Evolutionary conservation across 2,797 vertebrate genomes (phyloP).

Genomic region (Falco columbarius): DNA sequence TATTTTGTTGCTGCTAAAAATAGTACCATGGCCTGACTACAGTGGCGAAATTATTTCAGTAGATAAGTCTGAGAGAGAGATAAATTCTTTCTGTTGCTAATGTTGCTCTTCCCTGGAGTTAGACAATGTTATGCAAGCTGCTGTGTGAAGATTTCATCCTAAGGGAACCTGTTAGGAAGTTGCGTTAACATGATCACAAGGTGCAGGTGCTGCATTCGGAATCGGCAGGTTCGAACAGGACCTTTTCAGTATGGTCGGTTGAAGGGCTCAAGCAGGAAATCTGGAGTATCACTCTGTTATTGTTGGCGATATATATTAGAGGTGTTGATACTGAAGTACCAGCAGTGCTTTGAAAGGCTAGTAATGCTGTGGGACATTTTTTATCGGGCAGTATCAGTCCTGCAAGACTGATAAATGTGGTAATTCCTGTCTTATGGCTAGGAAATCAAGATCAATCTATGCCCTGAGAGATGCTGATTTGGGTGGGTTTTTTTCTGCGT

Average conservation of each 20-base stretch:
- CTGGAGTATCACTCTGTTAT: background rate
- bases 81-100: background rate
- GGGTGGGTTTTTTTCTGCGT: rapidly evolving
- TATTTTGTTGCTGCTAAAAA: background rate
- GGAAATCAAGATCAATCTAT: background rate
- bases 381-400: background rate
- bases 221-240: background rate
- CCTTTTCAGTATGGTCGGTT: background rate
- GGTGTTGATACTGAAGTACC: too few relatives aligned
- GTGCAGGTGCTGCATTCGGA: background rate
- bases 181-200: background rate
- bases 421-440: background rate
- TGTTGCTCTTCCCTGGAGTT: background rate
- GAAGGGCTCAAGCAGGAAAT: background rate
- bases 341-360: background rate
- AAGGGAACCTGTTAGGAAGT: background rate
- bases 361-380: background rate
- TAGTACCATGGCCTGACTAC: background rate
- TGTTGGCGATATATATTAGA: rapidly evolving
- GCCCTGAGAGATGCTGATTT: background rate
- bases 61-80: background rate
- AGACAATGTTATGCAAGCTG: background rate
- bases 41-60: background rate
- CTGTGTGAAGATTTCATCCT: background rate
- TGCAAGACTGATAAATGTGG: background rate